Evolutionary conservation across 2,797 vertebrate species (phyloP).

Genomic region (Acanthornis magna): DNA sequence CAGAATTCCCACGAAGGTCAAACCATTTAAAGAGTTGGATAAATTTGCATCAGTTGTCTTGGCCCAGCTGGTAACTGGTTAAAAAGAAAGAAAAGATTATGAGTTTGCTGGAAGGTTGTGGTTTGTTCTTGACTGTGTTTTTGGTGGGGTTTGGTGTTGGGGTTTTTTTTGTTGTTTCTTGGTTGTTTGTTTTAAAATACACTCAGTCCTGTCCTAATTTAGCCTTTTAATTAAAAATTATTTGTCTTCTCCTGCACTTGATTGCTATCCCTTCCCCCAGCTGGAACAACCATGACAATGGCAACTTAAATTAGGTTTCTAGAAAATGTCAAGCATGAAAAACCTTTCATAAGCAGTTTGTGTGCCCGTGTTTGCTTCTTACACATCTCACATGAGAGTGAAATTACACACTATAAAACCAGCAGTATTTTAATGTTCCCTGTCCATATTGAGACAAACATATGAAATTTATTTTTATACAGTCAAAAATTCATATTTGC

Average conservation of each 20-base stretch:
- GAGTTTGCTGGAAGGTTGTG: background rate
- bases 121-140: background rate
- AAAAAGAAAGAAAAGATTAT: slow-evolving; percentile 5
- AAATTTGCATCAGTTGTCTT: slow-evolving; percentile 71
- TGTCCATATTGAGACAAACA: background rate
- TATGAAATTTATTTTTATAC: background rate
- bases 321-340: slow-evolving; percentile 10
- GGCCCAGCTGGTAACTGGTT: slow-evolving; percentile 62
- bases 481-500: background rate
- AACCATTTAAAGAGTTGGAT: slow-evolving; percentile 53
- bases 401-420: background rate
- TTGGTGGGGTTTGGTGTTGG: background rate
- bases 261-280: background rate
- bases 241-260: background rate
- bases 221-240: background rate
- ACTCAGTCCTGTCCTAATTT: background rate
- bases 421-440: background rate
- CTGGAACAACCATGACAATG: background rate
- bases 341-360: background rate
- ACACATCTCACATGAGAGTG: background rate
- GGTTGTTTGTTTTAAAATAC: background rate
- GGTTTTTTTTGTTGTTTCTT: background rate
- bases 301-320: background rate
- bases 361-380: background rate
- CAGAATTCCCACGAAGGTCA: slow-evolving; percentile 57